Conservation (phyloP, 2,888 invertebrate species). For the Mayetiola destructor region DNA sequence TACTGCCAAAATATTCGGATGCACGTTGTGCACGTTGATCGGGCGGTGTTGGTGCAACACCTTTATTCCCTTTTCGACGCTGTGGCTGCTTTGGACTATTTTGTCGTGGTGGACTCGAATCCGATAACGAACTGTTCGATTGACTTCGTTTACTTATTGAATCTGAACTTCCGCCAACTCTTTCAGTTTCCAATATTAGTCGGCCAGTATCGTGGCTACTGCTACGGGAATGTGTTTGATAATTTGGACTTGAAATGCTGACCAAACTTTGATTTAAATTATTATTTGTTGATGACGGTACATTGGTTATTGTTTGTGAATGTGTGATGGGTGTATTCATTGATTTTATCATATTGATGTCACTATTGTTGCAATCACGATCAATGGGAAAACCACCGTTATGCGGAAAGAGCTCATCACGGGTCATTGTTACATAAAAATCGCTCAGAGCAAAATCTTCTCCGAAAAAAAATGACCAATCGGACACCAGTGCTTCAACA, state of each 20-base stretch:
- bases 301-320: conserved; percentile 4
- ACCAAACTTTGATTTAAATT: conserved; percentile 3
- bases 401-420: conserved; percentile 42
- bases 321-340: conserved; percentile 13
- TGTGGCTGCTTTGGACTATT: conserved; percentile 62
- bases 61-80: conserved; percentile 58
- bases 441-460: conserved; percentile 46
- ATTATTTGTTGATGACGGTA: background rate
- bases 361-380: conserved; percentile 13
- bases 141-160: conserved; percentile 41
- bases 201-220: conserved; percentile 46
- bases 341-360: conserved; percentile 15
- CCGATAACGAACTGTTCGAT: conserved; percentile 52
- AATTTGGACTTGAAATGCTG: conserved; percentile 17
- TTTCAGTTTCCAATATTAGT: conserved; percentile 36
- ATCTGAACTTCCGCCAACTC: conserved; percentile 17
- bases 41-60: conserved; percentile 54
- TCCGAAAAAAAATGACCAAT: conserved; percentile 60
- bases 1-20: conserved; percentile 4
- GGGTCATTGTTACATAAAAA: conserved; percentile 50
- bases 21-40: conserved; percentile 15
- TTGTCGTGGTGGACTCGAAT: conserved; percentile 51
- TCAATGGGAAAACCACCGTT: conserved; percentile 18
- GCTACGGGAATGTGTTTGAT: conserved; percentile 37
- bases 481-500: conserved; percentile 69